Conservation (phyloP, 2,113 vertebrate genomes). For the Phylloscopus trochilus region DNA sequence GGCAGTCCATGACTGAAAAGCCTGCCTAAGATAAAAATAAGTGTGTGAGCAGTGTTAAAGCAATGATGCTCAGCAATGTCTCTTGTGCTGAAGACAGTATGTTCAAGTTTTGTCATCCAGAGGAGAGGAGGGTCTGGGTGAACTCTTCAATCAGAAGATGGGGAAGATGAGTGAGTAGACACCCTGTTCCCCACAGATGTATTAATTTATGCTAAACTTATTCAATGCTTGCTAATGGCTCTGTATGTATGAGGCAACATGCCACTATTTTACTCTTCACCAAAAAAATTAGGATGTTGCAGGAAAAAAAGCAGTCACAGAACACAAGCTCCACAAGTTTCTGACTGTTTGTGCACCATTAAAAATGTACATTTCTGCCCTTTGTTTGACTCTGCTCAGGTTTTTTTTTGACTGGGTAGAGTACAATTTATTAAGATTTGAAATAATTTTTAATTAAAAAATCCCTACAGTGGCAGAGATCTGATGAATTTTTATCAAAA, state of each 20-base stretch:
- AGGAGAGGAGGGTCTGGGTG: neutral
- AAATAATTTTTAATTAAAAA: neutral
- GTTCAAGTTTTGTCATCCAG: neutral
- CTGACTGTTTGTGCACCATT: neutral
- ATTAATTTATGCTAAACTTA: neutral
- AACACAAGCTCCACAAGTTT: neutral
- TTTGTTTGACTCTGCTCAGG: neutral
- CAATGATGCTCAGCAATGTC: neutral
- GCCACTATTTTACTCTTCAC: neutral
- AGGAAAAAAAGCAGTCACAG: neutral
- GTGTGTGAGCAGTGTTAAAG: neutral
- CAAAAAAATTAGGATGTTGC: neutral
- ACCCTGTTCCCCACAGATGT: rapidly evolving
- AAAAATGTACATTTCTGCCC: neutral
- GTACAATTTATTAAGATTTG: neutral
- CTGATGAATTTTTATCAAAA: neutral
- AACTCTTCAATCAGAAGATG: neutral
- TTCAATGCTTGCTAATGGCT: neutral
- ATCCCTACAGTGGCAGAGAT: neutral
- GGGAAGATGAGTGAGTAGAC: neutral
- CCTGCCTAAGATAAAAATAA: neutral
- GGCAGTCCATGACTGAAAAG: neutral
- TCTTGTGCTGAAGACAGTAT: neutral
- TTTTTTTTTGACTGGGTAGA: neutral
- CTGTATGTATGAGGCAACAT: neutral